Evolutionary conservation across 2,113 vertebrate genomes (phyloP), one percentile per base, ranked within the genome.

Genomic region (Pithys albifrons): DNA sequence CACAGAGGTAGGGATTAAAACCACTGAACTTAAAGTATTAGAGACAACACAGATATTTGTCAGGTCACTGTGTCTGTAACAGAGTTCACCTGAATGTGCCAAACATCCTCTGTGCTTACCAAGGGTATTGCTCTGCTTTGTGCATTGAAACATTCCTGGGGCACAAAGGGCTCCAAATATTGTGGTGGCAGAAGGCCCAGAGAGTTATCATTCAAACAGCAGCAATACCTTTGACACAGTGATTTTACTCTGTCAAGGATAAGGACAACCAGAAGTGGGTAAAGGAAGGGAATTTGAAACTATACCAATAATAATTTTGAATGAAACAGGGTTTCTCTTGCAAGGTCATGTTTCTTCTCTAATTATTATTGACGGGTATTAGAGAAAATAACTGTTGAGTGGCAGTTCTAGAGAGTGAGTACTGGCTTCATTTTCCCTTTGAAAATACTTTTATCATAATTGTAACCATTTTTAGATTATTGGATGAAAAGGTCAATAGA

Each of bases 1-100:
- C 72, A 66, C 85, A 83, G 89, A 95, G 41, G 85, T 64, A 88
- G 82, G 85, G 94, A 95, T 96, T 96, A 95, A 96, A 97, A 77
- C 37, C 86, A 87, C 76, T 90, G 91, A 96, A 94, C 23, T 89
- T 80, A 27, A 86, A 88, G 64, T 85, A 79, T 90, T 88, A 85
- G 84, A 96, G 89, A 89, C 76, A 94, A 87, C 77, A 62, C 25
- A 62, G 3, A 0, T 45, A 87, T 93, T 92, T 95, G 62, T 95
- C 88, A 89, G 89, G 94, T 93, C 83, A 70, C 59, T 11, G 12
- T 78, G 82, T 58, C 62, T 96, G 70, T 83, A 93, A 25, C 54
- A 78, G 71, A 48, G 70, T 85, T 96, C 97, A 93, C 76, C 2
- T 43, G n/a, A 54, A 65, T 6, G 23, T 85, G 43, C 39, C 73